Percentiles rank a stretch among this genome's conserved stretches.
phyloP scores from a whole-genome alignment of 2,888 invertebrate species.

The Micropterix aruncella region DNA sequence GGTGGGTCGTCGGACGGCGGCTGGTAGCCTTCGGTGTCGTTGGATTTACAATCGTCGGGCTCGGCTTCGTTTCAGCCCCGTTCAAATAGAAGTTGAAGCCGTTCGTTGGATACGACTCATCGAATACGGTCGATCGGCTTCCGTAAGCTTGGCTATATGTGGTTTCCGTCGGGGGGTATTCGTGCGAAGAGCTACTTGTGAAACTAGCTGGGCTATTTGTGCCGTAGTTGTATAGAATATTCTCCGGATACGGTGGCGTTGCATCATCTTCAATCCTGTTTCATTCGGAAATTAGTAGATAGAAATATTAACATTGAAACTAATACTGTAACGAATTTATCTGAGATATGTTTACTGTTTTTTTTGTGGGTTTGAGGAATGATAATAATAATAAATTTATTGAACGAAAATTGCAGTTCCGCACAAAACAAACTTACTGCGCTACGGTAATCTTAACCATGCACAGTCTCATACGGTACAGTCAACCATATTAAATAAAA shows the following conservation, averaged over 20 bases:
- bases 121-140: neutral
- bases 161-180: neutral
- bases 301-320: neutral
- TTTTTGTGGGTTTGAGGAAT: too few relatives aligned
- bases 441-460: too few relatives aligned
- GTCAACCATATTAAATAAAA: too few relatives aligned
- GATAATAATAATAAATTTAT: too few relatives aligned
- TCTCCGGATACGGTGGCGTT: neutral
- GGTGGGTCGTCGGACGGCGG: conserved; percentile 19
- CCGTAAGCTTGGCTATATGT: neutral
- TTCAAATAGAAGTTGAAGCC: conserved; percentile 15
- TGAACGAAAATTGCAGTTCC: too few relatives aligned
- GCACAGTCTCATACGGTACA: too few relatives aligned
- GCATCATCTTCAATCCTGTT: neutral
- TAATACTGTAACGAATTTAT: too few relatives aligned
- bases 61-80: conserved; percentile 18
- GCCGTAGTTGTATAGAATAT: neutral
- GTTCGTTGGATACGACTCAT: neutral
- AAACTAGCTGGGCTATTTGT: neutral
- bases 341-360: too few relatives aligned
- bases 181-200: neutral
- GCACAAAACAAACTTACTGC: too few relatives aligned
- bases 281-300: neutral
- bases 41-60: conserved; percentile 12
- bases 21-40: conserved; percentile 8